Evolutionary conservation across 2,797 vertebrate genomes (phyloP), one percentile per base, ranked within the genome.

Genomic region (Lithobates sylvaticus): DNA sequence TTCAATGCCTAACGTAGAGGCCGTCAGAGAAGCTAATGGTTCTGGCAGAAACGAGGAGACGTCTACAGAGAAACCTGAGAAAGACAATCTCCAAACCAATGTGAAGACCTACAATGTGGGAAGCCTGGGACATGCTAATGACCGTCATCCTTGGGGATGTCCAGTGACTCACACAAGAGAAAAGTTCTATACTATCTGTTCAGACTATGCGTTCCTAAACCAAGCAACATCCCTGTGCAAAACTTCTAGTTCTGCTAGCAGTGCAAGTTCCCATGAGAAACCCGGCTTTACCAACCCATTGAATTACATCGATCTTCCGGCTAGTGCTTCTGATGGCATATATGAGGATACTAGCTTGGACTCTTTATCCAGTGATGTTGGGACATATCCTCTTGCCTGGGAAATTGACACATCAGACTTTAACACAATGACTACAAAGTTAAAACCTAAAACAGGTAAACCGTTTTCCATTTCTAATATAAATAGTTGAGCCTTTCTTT

Each of bases 171-270:
- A 99, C 83, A 98, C 98, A 78, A 91, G 95, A n/a, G 98, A 99
- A 93, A 98, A 97, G 91, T 98, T 99, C 93, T 99, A 99, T 93
- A 99, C 98, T 0, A 97, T 99, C 89, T 99, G 98, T 90, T 99
- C 98, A 0, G 98, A 99, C 91, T 99, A 98, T 86, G 98, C 98
- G n/a, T 96, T 99, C 76, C 96, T 99, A 89, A 98, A 99, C 93
- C 97, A 96, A 93, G 98, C 97, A 3, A 94, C 96, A 15, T 95
- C 96, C 13, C 92, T 97, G 89, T 96, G 94, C 92, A 94, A 95
- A 84, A 95, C 96, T 61, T 89, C 96, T 58, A 93, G 91, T 88
- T 80, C 93, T 88, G 85, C 95, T 88, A 93, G 92, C 89, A 95
- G 95, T 81, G 86, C 92, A 58, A 92, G 91, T 84, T 93, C 94